Evolutionary conservation across 2,113 vertebrate species (phyloP), one percentile per base, ranked within the genome.

Genomic region (Dendropsophus ebraccatus): DNA sequence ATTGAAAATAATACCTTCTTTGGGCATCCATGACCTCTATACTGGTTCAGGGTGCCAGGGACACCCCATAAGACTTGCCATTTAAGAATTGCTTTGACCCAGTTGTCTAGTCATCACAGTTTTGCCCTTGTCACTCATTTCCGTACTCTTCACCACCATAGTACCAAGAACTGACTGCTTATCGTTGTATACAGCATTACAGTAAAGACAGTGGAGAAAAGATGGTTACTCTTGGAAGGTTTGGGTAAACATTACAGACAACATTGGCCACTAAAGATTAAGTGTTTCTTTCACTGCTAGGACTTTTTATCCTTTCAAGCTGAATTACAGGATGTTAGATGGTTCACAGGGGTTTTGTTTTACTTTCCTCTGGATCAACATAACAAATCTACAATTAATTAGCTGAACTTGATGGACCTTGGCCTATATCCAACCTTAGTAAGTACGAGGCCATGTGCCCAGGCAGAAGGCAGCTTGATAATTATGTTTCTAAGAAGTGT

Each of bases 361-460:
- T 37, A 70, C 67, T 70, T 70, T 70, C 35, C 67, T 70, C 67
- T 70, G 67, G 67, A 70, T 70, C 67, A 70, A 70, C 67, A 70
- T 70, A 21, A 70, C 67, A 70, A 21, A 70, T 70, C 23, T 70
- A 70, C 32, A 70, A 41, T 70, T 70, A 70, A 70, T 70, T 70
- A 70, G 32, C 35, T 70, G 19, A 23, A 70, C 35, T 23, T 70
- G 67, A 70, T 70, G 67, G 67, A 23, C 67, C 32, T 41, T 70
- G 67, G 67, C 32, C 35, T 23, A 41, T 41, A 37, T 70, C 67
- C 67, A 70, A 30, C 32, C 67, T 70, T 70, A 19, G 65, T 69
- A 69, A 69, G 30, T 21, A 69, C 41, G 67, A 23, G 21, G 23
- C 67, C 35, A 23, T 70, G 67, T 23, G 41, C 16, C 32, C 67